Evolutionary conservation across 2,797 vertebrate species (phyloP), one percentile per base, ranked within the genome.

Genomic region (Garrulus glandarius): DNA sequence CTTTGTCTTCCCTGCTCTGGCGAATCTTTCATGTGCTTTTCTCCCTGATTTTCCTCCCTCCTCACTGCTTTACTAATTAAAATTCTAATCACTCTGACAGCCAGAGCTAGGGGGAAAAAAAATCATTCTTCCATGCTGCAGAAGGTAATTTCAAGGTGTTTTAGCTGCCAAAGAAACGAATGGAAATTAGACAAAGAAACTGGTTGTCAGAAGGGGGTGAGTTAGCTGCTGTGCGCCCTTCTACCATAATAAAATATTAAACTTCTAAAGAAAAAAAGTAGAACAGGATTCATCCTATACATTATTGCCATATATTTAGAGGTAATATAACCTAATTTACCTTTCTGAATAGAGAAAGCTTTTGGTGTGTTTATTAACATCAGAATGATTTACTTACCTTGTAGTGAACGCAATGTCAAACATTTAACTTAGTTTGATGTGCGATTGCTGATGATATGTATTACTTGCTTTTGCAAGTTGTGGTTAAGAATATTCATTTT

Each of bases 71-170:
- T 97, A 93, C 97, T 98, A 98, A 98, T 98, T 98, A 98, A 98
- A 98, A 98, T 98, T 98, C 97, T 98, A 98, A 98, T 98, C 98
- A 98, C 97, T 97, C 76, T 97, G 97, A 97, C 98, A 98, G 96
- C 94, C 84, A 97, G 93, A 97, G 92, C 78, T 95, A 94, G 78
- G 47, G 52, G 15, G 2, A 1, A 18, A 53, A 81, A 96, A 97
- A 97, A 96, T 96, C 89, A 96, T 97, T 97, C 97, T 97, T 97
- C 96, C 93, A 88, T 92, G 92, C 89, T 87, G 85, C 86, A 97
- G 97, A 98, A 98, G 97, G 97, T 98, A 98, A 98, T 98, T 98
- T 98, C 98, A 98, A 98, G 98, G 98, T 98, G 97, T 97, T 98
- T 98, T 97, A 98, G 72, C 96, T 98, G 97, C 97, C 94, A 97